Percentiles rank a stretch among this genome's conserved stretches.
phyloP scores from a whole-genome alignment of 2,888 invertebrate species.

The Syrista parreyssii region DNA sequence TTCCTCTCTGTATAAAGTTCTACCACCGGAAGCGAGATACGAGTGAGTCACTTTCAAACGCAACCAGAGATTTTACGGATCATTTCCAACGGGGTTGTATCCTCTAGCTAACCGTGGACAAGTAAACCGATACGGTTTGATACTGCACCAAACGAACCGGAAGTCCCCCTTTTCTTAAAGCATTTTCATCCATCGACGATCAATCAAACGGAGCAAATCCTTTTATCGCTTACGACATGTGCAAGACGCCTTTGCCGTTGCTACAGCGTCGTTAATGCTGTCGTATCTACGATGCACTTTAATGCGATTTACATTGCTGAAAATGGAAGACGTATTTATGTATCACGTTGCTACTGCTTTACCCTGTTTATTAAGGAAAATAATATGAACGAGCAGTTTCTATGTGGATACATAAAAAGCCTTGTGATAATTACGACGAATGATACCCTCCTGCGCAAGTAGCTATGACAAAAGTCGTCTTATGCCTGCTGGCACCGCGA shows the following conservation, averaged over 20 bases:
- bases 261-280: not conserved
- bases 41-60: not conserved
- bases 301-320: not conserved
- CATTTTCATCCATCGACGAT: constrained; percentile 7
- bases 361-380: not conserved
- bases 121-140: not conserved
- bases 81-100: not conserved
- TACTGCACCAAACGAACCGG: not conserved
- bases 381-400: not conserved
- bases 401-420: not conserved
- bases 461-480: not conserved
- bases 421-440: not conserved
- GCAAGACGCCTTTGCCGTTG: not conserved
- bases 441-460: not conserved
- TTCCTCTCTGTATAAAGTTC: not conserved
- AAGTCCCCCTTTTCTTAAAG: not conserved
- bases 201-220: constrained; percentile 7
- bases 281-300: not conserved
- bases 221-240: constrained; percentile 6
- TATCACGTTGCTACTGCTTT: not conserved
- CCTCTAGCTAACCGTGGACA: not conserved
- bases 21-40: not conserved
- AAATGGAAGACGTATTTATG: not conserved
- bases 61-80: not conserved
- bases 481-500: not conserved